These are phyloP conservation scores for Pseudopodoces humilis DNA, from an alignment of 2,113 vertebrate species.

Conservation along the genomic window DNA sequence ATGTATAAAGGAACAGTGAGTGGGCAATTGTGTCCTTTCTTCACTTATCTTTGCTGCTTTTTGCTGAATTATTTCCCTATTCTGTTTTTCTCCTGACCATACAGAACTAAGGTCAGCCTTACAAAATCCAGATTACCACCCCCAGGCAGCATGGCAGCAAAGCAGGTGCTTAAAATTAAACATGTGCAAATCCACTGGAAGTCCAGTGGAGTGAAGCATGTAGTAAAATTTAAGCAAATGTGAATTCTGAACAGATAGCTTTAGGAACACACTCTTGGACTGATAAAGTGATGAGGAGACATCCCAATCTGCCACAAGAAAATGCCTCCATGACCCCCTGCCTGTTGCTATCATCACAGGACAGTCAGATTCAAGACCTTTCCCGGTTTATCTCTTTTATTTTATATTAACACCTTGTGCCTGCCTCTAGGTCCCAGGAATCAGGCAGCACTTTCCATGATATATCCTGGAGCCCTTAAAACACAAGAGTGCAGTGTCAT, in stretches of 20 bases:
- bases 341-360: neutral
- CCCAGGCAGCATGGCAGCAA: neutral
- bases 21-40: neutral
- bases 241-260: neutral
- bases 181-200: neutral
- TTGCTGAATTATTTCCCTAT: neutral
- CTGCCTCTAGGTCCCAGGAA: slow-evolving; percentile 9
- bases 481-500: slow-evolving; percentile 47
- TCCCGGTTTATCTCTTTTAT: neutral
- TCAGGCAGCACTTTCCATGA: neutral
- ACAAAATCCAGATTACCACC: neutral
- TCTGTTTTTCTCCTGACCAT: neutral
- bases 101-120: neutral
- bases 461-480: slow-evolving; percentile 44
- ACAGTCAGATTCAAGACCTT: neutral
- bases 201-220: neutral
- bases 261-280: neutral
- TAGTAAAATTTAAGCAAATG: neutral
- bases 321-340: neutral
- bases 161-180: neutral
- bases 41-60: neutral
- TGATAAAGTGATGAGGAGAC: neutral
- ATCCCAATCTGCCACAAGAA: neutral
- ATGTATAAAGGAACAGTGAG: neutral
- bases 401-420: neutral